A percentile compares a stretch with the other conserved stretches of the same genome.
Evolutionary conservation across 2,888 invertebrate genomes (phyloP).

Genomic region (Heliconius erato): DNA sequence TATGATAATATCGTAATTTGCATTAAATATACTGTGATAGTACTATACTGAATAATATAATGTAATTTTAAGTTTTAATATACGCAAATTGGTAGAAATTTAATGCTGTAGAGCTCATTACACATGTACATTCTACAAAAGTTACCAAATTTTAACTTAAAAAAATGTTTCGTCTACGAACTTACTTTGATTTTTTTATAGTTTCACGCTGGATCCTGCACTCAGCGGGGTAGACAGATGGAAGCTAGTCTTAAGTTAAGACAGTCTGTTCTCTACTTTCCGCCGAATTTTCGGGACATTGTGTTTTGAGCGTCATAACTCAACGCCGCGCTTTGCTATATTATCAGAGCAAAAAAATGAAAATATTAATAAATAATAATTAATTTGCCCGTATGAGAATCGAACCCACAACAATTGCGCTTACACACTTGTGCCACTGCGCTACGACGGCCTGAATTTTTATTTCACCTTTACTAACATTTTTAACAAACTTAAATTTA

Average conservation of each 20-base stretch:
- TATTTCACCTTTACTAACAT: background rate
- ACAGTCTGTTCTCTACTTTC: too few species aligned
- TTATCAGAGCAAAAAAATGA: background rate
- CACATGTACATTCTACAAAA: background rate
- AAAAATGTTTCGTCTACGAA: background rate
- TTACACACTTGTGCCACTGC: background rate
- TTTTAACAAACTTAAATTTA: background rate
- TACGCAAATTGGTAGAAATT: background rate
- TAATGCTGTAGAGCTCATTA: background rate
- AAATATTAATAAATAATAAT: background rate
- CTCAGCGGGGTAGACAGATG: too few species aligned
- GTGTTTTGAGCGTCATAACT: background rate
- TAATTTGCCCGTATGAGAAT: background rate
- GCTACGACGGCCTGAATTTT: background rate
- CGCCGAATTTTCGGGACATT: too few species aligned
- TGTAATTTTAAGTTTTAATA: background rate
- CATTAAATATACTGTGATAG: background rate
- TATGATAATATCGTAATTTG: background rate
- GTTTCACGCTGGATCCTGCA: too few species aligned
- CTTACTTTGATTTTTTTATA: too few species aligned
- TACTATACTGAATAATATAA: background rate
- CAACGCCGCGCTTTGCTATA: background rate
- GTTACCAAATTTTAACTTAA: background rate
- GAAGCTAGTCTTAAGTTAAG: too few species aligned
- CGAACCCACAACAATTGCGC: background rate